These are phyloP conservation scores for Tenebrosternarchus preto DNA, from an alignment of 2,113 vertebrate species.

Conservation along the genomic window DNA sequence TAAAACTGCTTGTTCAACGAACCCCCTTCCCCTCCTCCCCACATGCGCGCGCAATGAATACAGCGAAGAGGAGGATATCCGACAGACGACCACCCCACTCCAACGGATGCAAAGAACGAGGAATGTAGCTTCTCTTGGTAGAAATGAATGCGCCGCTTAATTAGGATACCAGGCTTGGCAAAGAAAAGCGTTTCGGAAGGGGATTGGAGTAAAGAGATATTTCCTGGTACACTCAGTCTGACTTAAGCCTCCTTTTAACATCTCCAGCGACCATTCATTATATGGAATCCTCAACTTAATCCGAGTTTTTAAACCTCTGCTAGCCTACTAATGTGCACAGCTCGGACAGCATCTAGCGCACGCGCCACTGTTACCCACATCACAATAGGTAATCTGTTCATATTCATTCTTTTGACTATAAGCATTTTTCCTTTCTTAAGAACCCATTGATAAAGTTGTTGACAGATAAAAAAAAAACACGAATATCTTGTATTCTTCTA, in stretches of 20 bases:
- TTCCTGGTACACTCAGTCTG: constrained; percentile 55
- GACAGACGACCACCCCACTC: constrained; percentile 73
- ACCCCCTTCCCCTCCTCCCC: constrained; percentile 44
- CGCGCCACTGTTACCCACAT: not conserved
- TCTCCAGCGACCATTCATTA: constrained; percentile 68
- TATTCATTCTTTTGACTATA: too few species aligned
- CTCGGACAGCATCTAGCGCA: constrained; percentile 29
- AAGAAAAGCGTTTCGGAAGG: constrained; percentile 46
- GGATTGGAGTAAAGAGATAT: constrained; percentile 64
- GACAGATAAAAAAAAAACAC: too few species aligned
- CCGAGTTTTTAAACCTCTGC: constrained; percentile 54
- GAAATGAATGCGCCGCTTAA: constrained; percentile 82
- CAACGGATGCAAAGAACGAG: constrained; percentile 76
- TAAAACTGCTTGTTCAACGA: constrained; percentile 54
- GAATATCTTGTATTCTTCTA: too few species aligned
- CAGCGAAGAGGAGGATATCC: constrained; percentile 22
- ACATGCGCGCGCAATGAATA: constrained; percentile 6
- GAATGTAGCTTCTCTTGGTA: constrained; percentile 78
- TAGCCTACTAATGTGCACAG: constrained; percentile 35
- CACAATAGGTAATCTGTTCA: too few species aligned
- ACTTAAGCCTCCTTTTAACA: constrained; percentile 66
- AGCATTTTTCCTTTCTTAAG: too few species aligned
- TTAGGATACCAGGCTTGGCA: constrained; percentile 73
- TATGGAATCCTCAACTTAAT: constrained; percentile 55
- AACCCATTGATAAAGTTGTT: too few species aligned